Evolutionary conservation across 2,113 vertebrate genomes (phyloP).

Genomic region (Zonotrichia leucophrys): DNA sequence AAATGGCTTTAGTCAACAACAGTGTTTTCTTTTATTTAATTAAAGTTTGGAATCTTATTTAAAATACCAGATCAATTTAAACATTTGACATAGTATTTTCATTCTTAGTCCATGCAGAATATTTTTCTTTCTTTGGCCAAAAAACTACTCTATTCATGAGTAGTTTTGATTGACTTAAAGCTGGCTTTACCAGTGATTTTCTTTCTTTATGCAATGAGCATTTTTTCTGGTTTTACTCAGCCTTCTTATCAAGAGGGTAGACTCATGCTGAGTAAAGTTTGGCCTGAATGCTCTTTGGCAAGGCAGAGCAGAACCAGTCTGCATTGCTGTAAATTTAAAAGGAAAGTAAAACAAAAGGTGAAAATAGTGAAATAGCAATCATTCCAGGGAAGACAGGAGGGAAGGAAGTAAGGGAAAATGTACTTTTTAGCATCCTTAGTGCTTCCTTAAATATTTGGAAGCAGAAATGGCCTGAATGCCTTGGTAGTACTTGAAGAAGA

Average conservation of each 20-base stretch:
- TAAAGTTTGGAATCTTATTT: not conserved
- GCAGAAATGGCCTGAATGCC: not conserved
- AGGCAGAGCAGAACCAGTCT: not conserved
- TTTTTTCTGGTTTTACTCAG: not conserved
- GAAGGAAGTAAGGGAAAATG: not conserved
- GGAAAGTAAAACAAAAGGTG: not conserved
- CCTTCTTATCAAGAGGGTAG: not conserved
- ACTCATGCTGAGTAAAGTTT: not conserved
- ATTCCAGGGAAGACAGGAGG: not conserved
- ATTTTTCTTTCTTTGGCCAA: not conserved
- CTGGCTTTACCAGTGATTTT: not conserved
- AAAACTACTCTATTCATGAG: not conserved
- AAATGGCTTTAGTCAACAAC: not conserved
- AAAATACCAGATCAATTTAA: not conserved
- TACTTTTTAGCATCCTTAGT: not conserved
- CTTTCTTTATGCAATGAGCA: not conserved
- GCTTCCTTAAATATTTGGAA: not conserved
- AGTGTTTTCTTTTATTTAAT: not conserved
- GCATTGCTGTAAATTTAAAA: not conserved
- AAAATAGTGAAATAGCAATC: not conserved
- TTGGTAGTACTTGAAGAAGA: not conserved
- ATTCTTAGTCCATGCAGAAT: not conserved
- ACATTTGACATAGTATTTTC: not conserved
- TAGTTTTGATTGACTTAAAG: not conserved
- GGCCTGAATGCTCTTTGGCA: not conserved